These are phyloP conservation scores for Lithobius niger DNA, from an alignment of 1,140 invertebrate genomes.

Conservation along the genomic window DNA sequence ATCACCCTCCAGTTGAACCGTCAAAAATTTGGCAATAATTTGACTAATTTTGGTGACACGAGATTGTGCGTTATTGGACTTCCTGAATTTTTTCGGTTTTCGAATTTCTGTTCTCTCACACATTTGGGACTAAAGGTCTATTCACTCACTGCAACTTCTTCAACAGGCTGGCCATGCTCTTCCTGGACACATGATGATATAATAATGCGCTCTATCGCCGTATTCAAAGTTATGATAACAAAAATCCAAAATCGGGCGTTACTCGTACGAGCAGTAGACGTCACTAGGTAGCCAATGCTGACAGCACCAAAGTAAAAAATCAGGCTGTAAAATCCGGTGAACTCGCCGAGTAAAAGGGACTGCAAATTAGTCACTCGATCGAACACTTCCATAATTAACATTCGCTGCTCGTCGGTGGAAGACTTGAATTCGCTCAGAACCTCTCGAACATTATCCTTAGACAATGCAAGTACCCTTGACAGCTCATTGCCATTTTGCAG, in stretches of 20 bases:
- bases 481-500: slow-evolving; percentile 35
- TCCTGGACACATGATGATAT: neutral
- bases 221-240: neutral
- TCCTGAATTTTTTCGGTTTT: too few relatives aligned
- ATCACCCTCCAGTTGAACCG: too few relatives aligned
- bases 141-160: too few relatives aligned
- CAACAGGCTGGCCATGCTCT: too few relatives aligned
- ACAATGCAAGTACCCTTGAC: slow-evolving; percentile 29
- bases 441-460: slow-evolving; percentile 33
- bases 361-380: slow-evolving; percentile 40
- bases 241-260: neutral
- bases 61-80: too few relatives aligned
- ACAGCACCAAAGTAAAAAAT: neutral
- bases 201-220: neutral
- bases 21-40: too few relatives aligned
- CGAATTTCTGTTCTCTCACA: too few relatives aligned
- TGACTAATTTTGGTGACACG: too few relatives aligned
- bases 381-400: slow-evolving; percentile 42
- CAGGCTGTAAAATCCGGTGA: slow-evolving; percentile 1
- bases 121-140: too few relatives aligned
- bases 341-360: slow-evolving; percentile 32
- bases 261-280: neutral
- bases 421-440: slow-evolving; percentile 39
- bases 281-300: neutral
- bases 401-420: slow-evolving; percentile 38